phyloP scores from a whole-genome alignment of 35 echinoderm and acorn worm genomes.

The Chiridota heheva region DNA sequence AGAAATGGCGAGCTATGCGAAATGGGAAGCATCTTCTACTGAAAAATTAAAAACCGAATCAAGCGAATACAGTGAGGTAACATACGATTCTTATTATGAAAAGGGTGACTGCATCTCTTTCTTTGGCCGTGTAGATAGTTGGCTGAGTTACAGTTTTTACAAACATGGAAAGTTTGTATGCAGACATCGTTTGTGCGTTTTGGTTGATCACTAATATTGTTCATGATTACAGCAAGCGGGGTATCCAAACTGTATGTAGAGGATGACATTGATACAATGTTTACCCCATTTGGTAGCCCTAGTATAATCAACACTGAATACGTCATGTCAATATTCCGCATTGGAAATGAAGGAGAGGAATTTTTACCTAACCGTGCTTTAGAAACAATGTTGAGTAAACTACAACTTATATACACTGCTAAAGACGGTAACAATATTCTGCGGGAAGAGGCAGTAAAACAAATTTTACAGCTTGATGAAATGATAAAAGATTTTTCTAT shows the following conservation, averaged over 20 bases:
- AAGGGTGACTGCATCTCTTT: too few relatives aligned
- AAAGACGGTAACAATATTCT: conserved; percentile 60
- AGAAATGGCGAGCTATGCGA: too few relatives aligned
- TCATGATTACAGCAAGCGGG: conserved; percentile 8
- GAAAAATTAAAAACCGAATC: too few relatives aligned
- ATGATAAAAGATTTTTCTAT: conserved; percentile 36
- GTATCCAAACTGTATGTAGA: conserved; percentile 32
- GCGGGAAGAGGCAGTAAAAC: conserved; percentile 17
- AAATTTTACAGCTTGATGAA: conserved; percentile 51
- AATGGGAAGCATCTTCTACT: too few relatives aligned
- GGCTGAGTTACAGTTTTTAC: conserved; percentile 35
- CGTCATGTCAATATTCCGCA: conserved; percentile 39
- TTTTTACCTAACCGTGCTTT: conserved; percentile 64
- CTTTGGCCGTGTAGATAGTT: conserved; percentile 44
- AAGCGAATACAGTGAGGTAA: too few relatives aligned
- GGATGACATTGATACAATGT: conserved; percentile 58
- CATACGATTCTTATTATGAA: too few relatives aligned
- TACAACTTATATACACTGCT: conserved; percentile 51
- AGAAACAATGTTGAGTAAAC: conserved; percentile 43
- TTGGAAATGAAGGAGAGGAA: conserved; percentile 53
- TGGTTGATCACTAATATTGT: conserved; percentile 30
- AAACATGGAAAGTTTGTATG: conserved; percentile 52
- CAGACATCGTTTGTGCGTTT: conserved; percentile 30
- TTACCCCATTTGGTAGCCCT: conserved; percentile 63
- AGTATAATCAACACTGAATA: conserved; percentile 38